These are phyloP conservation scores for Drosophila oshimai DNA, from an alignment of 1,140 invertebrate genomes.

Conservation along the genomic window DNA sequence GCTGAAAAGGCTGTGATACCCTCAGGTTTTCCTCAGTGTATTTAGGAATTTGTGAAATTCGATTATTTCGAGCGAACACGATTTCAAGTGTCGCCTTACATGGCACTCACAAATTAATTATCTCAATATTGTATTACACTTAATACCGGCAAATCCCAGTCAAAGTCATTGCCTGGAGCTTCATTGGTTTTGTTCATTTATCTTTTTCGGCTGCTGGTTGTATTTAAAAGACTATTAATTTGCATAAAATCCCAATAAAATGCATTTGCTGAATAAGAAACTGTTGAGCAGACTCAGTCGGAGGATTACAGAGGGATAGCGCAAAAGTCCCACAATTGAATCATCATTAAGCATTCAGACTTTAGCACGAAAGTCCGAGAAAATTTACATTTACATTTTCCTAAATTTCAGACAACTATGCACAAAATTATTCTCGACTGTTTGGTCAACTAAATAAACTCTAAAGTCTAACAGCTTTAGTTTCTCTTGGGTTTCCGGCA, in stretches of 20 bases:
- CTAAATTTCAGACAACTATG: conserved; percentile 23
- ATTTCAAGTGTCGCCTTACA: conserved; percentile 31
- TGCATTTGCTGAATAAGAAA: conserved; percentile 5
- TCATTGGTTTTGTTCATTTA: conserved; percentile 7
- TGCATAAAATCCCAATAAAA: conserved; percentile 52
- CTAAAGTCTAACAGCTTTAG: not conserved
- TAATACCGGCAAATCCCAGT: conserved; percentile 17
- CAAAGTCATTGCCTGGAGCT: not conserved
- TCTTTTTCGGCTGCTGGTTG: not conserved
- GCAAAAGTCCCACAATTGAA: conserved; percentile 31
- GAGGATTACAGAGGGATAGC: conserved; percentile 21
- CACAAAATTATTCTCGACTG: conserved; percentile 15
- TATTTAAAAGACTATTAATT: conserved; percentile 53
- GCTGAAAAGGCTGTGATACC: conserved; percentile 4
- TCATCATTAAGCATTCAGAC: conserved; percentile 47
- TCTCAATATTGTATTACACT: conserved; percentile 37
- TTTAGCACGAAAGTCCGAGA: not conserved
- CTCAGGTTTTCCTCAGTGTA: not conserved
- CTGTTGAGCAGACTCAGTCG: conserved; percentile 20
- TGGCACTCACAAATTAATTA: conserved; percentile 38
- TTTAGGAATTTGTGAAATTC: conserved; percentile 7
- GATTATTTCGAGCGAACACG: conserved; percentile 15
- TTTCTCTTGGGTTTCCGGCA: not conserved
- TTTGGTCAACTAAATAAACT: conserved; percentile 37
- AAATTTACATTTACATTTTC: conserved; percentile 32